These are phyloP conservation scores for Drosophila willistoni DNA, from an alignment of 1,140 invertebrate species.

Conservation along the genomic window DNA sequence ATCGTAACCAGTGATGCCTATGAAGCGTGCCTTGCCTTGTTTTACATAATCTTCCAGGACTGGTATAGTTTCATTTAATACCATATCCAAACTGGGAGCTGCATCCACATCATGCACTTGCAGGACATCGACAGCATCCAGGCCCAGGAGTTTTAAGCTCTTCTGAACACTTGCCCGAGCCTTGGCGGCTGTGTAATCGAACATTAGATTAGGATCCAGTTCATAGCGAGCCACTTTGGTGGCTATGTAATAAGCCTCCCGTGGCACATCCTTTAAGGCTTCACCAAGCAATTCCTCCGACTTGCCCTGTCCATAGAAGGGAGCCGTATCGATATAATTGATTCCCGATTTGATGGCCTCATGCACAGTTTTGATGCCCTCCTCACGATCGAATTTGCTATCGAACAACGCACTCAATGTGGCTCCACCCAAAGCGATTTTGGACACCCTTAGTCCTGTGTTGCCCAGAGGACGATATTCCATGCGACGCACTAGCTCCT, in stretches of 20 bases:
- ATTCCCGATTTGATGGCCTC: conserved; percentile 90
- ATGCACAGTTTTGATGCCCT: conserved; percentile 88
- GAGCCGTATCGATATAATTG: conserved; percentile 96
- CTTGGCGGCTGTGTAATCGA: conserved; percentile 92
- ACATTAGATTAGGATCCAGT: conserved; percentile 89
- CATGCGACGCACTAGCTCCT: conserved; percentile 85
- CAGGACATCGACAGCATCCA: conserved; percentile 94
- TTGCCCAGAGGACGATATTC: conserved; percentile 85
- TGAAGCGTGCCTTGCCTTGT: conserved; percentile 90
- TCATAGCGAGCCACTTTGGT: conserved; percentile 97
- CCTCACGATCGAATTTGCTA: conserved; percentile 83
- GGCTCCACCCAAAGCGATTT: conserved; percentile 85
- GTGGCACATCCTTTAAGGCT: conserved; percentile 90
- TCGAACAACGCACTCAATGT: conserved; percentile 50
- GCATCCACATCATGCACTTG: conserved; percentile 86
- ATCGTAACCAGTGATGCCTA: conserved; percentile 95
- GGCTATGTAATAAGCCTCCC: conserved; percentile 93
- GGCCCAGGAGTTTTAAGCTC: conserved; percentile 89
- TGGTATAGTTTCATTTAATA: conserved; percentile 94
- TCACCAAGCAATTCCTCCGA: conserved; percentile 92
- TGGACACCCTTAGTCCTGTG: conserved; percentile 85
- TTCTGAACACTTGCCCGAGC: conserved; percentile 89
- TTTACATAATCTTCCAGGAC: conserved; percentile 88
- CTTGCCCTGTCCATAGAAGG: conserved; percentile 95
- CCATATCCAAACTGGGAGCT: conserved; percentile 86